phyloP scores from a whole-genome alignment of 2,113 vertebrate species.

The Lampris incognitus region DNA sequence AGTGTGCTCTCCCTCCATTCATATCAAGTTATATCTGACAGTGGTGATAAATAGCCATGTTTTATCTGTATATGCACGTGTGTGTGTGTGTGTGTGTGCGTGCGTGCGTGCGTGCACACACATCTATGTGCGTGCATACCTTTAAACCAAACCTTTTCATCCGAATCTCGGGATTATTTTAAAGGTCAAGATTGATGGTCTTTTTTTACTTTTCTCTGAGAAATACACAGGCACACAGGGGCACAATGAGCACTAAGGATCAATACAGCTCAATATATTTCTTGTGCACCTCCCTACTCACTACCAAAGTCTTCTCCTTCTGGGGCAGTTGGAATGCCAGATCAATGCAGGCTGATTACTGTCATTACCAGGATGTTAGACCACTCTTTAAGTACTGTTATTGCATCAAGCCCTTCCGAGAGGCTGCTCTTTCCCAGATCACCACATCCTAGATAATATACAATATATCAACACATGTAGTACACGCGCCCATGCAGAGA shows the following conservation, averaged over 20 bases:
- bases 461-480: not conserved
- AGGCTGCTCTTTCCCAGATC: constrained; percentile 33
- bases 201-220: not conserved
- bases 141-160: not conserved
- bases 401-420: constrained; percentile 53
- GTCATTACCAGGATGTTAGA: constrained; percentile 39
- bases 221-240: not conserved
- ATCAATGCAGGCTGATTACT: constrained; percentile 53
- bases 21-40: too few relatives aligned
- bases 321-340: not conserved
- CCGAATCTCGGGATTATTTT: not conserved
- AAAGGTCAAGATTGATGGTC: not conserved
- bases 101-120: not conserved
- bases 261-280: constrained; percentile 23
- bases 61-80: not conserved
- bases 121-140: not conserved
- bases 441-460: constrained; percentile 19
- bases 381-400: constrained; percentile 52
- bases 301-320: constrained; percentile 2
- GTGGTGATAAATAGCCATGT: too few relatives aligned
- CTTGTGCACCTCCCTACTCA: constrained; percentile 2
- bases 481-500: not conserved
- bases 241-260: constrained; percentile 3
- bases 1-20: too few relatives aligned
- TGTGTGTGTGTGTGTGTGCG: constrained; percentile 6